phyloP scores from a whole-genome alignment of 2,113 vertebrate species.

The Prochilodus magdalenae region DNA sequence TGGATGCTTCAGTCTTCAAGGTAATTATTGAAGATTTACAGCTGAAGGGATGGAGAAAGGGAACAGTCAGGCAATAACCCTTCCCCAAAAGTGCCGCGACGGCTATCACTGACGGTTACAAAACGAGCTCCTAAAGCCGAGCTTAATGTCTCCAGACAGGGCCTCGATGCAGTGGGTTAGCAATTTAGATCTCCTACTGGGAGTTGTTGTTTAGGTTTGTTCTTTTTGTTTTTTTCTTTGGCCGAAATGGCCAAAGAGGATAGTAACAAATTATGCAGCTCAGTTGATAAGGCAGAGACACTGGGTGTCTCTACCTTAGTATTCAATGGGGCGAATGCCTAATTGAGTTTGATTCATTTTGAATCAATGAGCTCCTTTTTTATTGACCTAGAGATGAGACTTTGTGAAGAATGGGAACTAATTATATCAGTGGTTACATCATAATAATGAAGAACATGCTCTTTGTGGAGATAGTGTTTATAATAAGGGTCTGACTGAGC shows the following conservation, averaged over 20 bases:
- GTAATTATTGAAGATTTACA: slow-evolving; percentile 71
- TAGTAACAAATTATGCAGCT: slow-evolving; percentile 67
- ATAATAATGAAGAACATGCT: background rate
- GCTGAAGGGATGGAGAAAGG: slow-evolving; percentile 44
- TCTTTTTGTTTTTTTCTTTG: slow-evolving; percentile 37
- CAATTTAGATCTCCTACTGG: slow-evolving; percentile 33
- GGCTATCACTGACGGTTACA: slow-evolving; percentile 68
- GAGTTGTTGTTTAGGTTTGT: slow-evolving; percentile 14
- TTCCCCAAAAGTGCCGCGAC: slow-evolving; percentile 52
- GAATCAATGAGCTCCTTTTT: background rate
- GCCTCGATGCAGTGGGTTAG: slow-evolving; percentile 56
- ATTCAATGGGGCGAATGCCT: slow-evolving; percentile 42
- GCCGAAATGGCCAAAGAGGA: slow-evolving; percentile 55
- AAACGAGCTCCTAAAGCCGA: slow-evolving; percentile 70
- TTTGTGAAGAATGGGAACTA: background rate
- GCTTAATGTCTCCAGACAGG: slow-evolving; percentile 69
- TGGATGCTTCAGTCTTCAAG: slow-evolving; percentile 55
- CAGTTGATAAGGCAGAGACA: slow-evolving; percentile 55
- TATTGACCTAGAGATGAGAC: background rate
- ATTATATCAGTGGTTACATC: background rate
- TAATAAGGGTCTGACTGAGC: too few relatives aligned
- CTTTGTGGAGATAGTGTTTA: background rate
- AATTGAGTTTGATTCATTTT: slow-evolving; percentile 63
- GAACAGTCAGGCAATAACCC: slow-evolving; percentile 53
- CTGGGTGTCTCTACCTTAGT: background rate